Percentiles rank a stretch among this genome's conserved stretches.
Conservation (phyloP, 2,888 invertebrate genomes). For the Bruchidius siliquastri region DNA sequence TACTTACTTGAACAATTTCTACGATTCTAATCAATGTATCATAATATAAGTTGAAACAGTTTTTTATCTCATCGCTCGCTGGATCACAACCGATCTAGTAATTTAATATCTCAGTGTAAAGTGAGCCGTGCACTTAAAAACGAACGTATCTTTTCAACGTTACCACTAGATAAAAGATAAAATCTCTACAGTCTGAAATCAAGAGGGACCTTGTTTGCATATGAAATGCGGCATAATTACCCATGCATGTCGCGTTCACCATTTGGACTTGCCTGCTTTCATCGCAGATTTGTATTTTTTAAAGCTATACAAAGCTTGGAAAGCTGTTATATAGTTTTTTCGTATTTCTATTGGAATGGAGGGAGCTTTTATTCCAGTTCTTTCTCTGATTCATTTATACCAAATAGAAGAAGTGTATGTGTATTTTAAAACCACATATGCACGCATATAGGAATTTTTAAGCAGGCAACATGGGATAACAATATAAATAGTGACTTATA, state of each 20-base stretch:
- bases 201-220: not conserved
- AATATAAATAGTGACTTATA: too few species aligned
- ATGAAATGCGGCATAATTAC: not conserved
- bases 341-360: not conserved
- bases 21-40: too few species aligned
- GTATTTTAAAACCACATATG: not conserved
- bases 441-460: too few species aligned
- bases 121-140: not conserved
- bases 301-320: not conserved
- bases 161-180: not conserved
- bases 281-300: not conserved
- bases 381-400: not conserved
- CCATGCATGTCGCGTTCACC: not conserved
- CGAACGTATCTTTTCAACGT: not conserved
- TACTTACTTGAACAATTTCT: too few species aligned
- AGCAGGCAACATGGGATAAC: too few species aligned
- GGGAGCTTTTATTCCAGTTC: not conserved
- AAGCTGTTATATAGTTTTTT: not conserved
- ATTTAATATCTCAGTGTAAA: not conserved
- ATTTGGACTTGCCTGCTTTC: not conserved
- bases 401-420: not conserved
- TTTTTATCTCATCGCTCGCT: not conserved
- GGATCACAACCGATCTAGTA: not conserved
- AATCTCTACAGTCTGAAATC: not conserved
- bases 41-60: too few species aligned